Percentiles rank a stretch among this genome's conserved stretches.
Conservation (phyloP, 2,113 vertebrate genomes). For the Apeltes quadracus region DNA sequence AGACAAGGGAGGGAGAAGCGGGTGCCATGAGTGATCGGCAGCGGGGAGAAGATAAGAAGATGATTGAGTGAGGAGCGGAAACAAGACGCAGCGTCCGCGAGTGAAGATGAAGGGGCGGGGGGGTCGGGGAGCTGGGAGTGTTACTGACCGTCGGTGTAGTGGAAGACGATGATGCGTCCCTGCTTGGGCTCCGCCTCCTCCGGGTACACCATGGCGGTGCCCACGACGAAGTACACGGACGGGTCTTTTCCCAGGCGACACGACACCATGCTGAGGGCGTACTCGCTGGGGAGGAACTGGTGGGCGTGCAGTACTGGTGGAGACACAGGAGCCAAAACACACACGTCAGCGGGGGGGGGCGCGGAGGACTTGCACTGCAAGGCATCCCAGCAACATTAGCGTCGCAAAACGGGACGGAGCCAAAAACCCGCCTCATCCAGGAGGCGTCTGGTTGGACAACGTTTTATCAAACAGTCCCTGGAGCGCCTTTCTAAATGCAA, state of each 20-base stretch:
- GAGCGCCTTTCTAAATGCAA: background rate
- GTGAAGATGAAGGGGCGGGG: constrained; percentile 12
- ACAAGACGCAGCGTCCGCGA: constrained; percentile 44
- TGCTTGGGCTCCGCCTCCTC: constrained; percentile 99
- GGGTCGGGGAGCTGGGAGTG: constrained; percentile 2
- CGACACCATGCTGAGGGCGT: constrained; percentile 96
- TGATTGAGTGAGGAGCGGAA: constrained; percentile 62
- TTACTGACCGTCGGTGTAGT: constrained; percentile 93
- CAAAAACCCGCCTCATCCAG: constrained; percentile 9
- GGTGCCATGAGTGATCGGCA: constrained; percentile 46
- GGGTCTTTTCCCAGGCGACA: constrained; percentile 95
- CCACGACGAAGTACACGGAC: constrained; percentile 95
- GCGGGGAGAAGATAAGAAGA: constrained; percentile 54
- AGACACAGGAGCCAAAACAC: constrained; percentile 5
- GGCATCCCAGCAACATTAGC: too few species aligned
- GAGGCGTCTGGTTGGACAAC: constrained; percentile 12
- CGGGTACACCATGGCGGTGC: constrained; percentile 98
- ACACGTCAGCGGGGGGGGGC: too few species aligned
- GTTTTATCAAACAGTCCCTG: background rate
- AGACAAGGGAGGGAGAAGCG: constrained; percentile 28
- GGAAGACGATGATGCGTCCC: constrained; percentile 96
- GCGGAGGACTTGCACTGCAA: too few species aligned
- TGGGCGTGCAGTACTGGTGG: constrained; percentile 93
- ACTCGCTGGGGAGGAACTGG: constrained; percentile 97
- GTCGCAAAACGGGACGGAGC: constrained; percentile 49